Base-by-base conservation (phyloP, 2,888 invertebrate species). In the Acronicta leporina region DNA sequence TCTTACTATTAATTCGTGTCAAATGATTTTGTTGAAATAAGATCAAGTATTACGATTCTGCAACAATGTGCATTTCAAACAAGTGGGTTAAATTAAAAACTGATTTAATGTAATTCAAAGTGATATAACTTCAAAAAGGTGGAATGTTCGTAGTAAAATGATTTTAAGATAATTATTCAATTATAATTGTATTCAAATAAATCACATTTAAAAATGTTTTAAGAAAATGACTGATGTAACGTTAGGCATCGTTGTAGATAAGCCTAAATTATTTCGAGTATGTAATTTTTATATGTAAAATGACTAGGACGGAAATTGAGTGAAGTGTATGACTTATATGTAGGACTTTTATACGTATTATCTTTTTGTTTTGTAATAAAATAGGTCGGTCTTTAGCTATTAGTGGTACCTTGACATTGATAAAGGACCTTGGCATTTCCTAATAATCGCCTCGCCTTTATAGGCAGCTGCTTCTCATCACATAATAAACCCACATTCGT, bases 191-290 rank as follows among this genome's bases (percentile, higher is more conserved):
- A 69, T 69, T 69, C 68, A 69, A 67, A 67, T 67, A 72, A 69
- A 69, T 72, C 68, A 69, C 73, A 69, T 69, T 69, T 72, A 70
- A 69, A 63, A 77, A 72, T 77, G 70, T 86, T 90, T 89, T 90
- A 91, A 89, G 89, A 87, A 86, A 91, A 89, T 88, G 92, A 92
- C 92, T 92, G 92, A 92, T 86, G 85, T 91, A 89, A 85, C 82
- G 82, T 85, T 90, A 89, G 90, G 90, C 90, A 78, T 81, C 84
- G 82, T 87, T 87, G 83, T 89, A 87, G 86, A 86, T 86, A 87
- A 83, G 89, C 88, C 89, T 88, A 86, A 85, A 87, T 84, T 87
- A 84, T 85, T 87, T 85, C 85, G 86, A 84, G 82, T 86, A 84
- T 82, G 85, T 89, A 88, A 87, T 82, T 86, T 85, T 86, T 86